phyloP scores from a whole-genome alignment of 1,140 invertebrate species.

The Sitobion miscanthi region DNA sequence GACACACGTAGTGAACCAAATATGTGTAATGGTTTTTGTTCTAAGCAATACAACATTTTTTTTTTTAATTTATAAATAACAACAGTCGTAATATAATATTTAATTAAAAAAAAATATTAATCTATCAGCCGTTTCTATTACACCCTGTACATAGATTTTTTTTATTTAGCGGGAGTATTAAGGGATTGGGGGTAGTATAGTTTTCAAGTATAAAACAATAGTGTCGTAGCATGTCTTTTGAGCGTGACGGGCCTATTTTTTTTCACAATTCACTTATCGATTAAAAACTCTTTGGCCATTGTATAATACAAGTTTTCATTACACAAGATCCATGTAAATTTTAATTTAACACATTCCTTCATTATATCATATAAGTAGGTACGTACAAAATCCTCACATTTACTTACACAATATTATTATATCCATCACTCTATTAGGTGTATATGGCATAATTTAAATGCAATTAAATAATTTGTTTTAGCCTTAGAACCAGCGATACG shows the following conservation, averaged over 20 bases:
- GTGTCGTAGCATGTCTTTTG: not conserved
- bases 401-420: not conserved
- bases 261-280: conserved; percentile 24
- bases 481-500: conserved; percentile 92
- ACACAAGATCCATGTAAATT: not conserved
- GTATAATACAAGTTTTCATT: not conserved
- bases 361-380: too few species aligned
- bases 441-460: not conserved
- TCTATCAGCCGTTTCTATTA: not conserved
- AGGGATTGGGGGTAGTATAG: not conserved
- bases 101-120: not conserved
- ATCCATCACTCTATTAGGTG: not conserved
- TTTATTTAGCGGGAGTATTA: not conserved
- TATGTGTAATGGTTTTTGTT: not conserved
- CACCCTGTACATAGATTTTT: not conserved
- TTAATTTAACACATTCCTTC: not conserved
- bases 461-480: conserved; percentile 63
- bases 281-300: conserved; percentile 6
- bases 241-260: conserved; percentile 32
- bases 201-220: conserved; percentile 32
- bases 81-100: not conserved
- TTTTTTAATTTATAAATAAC: not conserved
- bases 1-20: not conserved
- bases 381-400: not conserved
- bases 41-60: not conserved